Evolutionary conservation across 2,888 invertebrate genomes (phyloP).

Genomic region (Xanthostigma xanthostigma): DNA sequence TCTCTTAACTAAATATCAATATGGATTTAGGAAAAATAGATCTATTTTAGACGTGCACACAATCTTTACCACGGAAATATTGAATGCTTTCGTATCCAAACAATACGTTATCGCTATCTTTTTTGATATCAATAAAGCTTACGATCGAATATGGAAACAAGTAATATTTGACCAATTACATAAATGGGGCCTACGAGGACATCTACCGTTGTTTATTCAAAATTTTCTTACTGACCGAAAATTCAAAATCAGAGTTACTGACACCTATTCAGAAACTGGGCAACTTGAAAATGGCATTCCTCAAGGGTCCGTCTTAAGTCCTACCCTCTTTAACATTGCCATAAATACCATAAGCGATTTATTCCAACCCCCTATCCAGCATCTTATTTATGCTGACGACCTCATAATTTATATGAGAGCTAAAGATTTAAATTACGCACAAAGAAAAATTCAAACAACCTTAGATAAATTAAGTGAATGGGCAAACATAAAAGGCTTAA

Average conservation of each 20-base stretch:
- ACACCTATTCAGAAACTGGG: not conserved
- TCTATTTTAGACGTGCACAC: not conserved
- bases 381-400: not conserved
- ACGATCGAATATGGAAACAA: conserved; percentile 6
- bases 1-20: not conserved
- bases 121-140: conserved; percentile 11
- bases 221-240: too few species aligned
- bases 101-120: conserved; percentile 6
- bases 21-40: too few species aligned
- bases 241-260: not conserved
- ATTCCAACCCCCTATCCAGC: not conserved
- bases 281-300: conserved; percentile 1
- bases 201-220: too few species aligned
- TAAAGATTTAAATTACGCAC: too few species aligned
- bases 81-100: conserved; percentile 8
- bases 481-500: too few species aligned
- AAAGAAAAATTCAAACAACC: too few species aligned
- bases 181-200: not conserved
- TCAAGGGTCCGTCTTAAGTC: too few species aligned
- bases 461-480: too few species aligned
- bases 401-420: not conserved
- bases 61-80: conserved; percentile 5
- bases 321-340: not conserved
- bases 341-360: not conserved
- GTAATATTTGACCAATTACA: not conserved